Percentiles rank a stretch among this genome's conserved stretches.
Conservation (phyloP, 2,113 vertebrate genomes). For the Ornithorhynchus anatinus region DNA sequence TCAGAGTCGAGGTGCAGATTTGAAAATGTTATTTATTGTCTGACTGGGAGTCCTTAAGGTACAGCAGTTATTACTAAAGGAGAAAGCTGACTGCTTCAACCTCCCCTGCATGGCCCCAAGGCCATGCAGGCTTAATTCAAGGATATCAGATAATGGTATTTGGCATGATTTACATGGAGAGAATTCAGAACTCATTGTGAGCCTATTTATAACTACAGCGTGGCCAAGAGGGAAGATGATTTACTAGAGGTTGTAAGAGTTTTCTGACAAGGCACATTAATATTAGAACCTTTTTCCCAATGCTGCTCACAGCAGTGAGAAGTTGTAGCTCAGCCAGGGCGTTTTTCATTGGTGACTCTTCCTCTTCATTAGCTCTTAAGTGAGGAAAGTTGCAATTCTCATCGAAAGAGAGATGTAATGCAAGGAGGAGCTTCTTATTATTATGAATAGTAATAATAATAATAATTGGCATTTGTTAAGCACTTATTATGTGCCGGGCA, state of each 20-base stretch:
- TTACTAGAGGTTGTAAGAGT: conserved; percentile 49
- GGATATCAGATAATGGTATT: conserved; percentile 57
- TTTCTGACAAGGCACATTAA: conserved; percentile 57
- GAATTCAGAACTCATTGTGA: conserved; percentile 64
- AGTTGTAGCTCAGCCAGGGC: background rate
- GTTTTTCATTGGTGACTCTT: conserved; percentile 35
- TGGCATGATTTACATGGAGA: conserved; percentile 57
- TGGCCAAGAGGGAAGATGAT: conserved; percentile 41
- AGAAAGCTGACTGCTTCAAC: conserved; percentile 43
- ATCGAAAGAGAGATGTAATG: conserved; percentile 23
- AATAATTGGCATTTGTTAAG: no score
- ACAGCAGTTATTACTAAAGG: conserved; percentile 40
- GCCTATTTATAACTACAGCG: conserved; percentile 55
- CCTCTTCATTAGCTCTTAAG: conserved; percentile 54
- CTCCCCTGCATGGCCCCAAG: conserved; percentile 34
- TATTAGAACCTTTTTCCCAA: conserved; percentile 40
- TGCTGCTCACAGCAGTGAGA: background rate
- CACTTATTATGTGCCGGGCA: no score
- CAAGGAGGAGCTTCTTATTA: conserved; percentile 28
- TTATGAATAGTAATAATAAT: background rate
- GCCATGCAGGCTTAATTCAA: conserved; percentile 48
- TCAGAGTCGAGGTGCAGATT: conserved; percentile 48
- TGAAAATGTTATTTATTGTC: conserved; percentile 54
- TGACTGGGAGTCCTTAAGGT: conserved; percentile 31
- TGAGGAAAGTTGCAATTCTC: conserved; percentile 51